Evolutionary conservation across 2,113 vertebrate genomes (phyloP), one percentile per base, ranked within the genome.

Genomic region (Barnardius zonarius): DNA sequence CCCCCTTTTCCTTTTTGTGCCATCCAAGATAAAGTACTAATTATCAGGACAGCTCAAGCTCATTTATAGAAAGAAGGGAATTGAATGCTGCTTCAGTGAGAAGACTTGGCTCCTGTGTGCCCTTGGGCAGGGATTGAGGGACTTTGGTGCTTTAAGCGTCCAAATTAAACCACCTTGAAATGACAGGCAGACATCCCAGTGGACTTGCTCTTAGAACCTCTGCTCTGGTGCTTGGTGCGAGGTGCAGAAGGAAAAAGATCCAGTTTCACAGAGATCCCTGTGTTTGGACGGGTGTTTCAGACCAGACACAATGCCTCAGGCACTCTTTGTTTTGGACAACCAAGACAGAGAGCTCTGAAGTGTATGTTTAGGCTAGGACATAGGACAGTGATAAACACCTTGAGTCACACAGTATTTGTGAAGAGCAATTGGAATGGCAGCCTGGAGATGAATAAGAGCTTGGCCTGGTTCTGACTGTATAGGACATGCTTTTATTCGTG

Each of bases 31-130:
- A 97, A 97, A 94, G 91, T 78, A 96, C 94, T 97, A 97, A 98
- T 97, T 97, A 97, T 93, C 81, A 94, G 95, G 94, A 93, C 93
- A 96, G 96, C 95, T 96, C 97, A 97, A 96, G 93, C 94, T 97
- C 92, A 96, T 97, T 97, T 97, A 88, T 95, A 90, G 91, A 88
- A 94, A 86, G 88, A 94, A 96, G 68, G 91, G 81, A 97, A 90
- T 86, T 94, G 89, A 96, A 95, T 93, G 94, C 92, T 94, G 93
- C 79, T 93, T 95, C 96, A 93, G 87, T 95, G 91, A 96, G 96
- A 93, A 94, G 93, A 59, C 83, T 93, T 94, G 77, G 80, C 85
- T 94, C 61, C 64, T 76, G 59, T 63, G 81, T 94, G 85, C 90
- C 96, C 89, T 97, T 96, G 93, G 91, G 88, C 90, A 96, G 88